Base-by-base conservation (phyloP, 2,888 invertebrate species). In the Xanthia togata region DNA sequence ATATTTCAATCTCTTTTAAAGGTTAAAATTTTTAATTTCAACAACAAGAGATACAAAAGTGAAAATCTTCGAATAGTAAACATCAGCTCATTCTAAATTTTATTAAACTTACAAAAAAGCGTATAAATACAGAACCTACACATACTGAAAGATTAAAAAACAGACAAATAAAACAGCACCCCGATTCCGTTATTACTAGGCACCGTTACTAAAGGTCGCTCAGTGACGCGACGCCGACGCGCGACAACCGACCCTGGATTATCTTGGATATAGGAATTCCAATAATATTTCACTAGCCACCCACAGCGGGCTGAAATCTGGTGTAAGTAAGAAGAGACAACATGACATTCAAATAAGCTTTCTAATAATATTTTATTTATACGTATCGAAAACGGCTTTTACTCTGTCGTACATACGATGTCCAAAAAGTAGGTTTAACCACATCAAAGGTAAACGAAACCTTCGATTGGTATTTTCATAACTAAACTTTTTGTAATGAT, bases 221-320 rank as follows among this genome's bases (percentile, higher is more conserved):
- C 92, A 93, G 91, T 91, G 92, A 84, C 85, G 85, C 62, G 77
- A 38, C 44, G 31, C 90, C 89, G 89, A 89, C 89, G 91, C 90
- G 90, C 69, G 79, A 80, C 83, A 90, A 89, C 92, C 89, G 88
- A 87, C 72, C 87, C 89, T 82, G 91, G 93, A 93, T 94, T 93
- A 94, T 93, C 93, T 91, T 88, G 92, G 92, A 91, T 92, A 90
- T 91, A 92, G 93, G 93, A 94, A 95, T 95, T 94, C 95, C 94
- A 93, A 94, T 95, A 94, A 95, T 94, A 95, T 95, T 95, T 95
- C 92, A 93, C 92, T 92, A 90, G 92, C 83, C 91, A 83, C 91
- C 91, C 85, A 85, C 85, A 87, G 83, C 53, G 72, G 85, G 82
- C 70, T n/a, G 74, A 81, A 60, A 31, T 73, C 75, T 79, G 89